Evolutionary conservation across 1,140 invertebrate species (phyloP).

Genomic region (Drosophila carrolli): DNA sequence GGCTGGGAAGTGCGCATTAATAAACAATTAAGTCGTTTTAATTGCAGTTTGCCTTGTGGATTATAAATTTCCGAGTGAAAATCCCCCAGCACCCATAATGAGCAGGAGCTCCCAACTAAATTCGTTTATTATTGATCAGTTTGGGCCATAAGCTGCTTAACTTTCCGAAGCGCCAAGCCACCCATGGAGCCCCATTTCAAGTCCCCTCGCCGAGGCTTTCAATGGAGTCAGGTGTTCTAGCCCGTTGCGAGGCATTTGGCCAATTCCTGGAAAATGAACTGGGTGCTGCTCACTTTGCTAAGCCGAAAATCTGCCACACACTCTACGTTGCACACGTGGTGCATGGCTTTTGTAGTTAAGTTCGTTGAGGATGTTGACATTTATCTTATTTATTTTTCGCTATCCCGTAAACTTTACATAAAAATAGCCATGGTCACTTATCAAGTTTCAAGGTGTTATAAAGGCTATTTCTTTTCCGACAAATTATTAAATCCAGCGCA

Average conservation of each 20-base stretch:
- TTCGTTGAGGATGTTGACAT: not conserved
- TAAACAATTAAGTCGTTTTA: constrained; percentile 78
- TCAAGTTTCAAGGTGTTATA: too few species aligned
- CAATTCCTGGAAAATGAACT: constrained; percentile 18
- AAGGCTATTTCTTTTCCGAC: too few species aligned
- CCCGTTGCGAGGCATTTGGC: constrained; percentile 17
- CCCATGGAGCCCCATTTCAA: constrained; percentile 7
- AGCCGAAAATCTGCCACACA: constrained; percentile 19
- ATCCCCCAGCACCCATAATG: constrained; percentile 28
- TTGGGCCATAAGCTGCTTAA: constrained; percentile 48
- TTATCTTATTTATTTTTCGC: not conserved
- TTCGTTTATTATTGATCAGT: constrained; percentile 55
- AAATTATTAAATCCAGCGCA: too few species aligned
- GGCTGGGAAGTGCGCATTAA: constrained; percentile 72
- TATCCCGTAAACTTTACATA: too few species aligned
- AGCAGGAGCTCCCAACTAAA: constrained; percentile 16
- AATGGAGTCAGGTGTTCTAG: constrained; percentile 25
- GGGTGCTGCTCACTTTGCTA: constrained; percentile 22
- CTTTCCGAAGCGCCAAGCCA: constrained; percentile 11
- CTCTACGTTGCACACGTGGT: constrained; percentile 6
- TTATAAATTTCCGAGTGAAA: constrained; percentile 46
- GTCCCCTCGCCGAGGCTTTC: not conserved
- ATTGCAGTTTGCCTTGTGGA: constrained; percentile 56
- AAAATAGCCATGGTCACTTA: not conserved
- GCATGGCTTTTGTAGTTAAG: constrained; percentile 4